Conservation (phyloP, 2,113 vertebrate species). For the Centropus bengalensis region DNA sequence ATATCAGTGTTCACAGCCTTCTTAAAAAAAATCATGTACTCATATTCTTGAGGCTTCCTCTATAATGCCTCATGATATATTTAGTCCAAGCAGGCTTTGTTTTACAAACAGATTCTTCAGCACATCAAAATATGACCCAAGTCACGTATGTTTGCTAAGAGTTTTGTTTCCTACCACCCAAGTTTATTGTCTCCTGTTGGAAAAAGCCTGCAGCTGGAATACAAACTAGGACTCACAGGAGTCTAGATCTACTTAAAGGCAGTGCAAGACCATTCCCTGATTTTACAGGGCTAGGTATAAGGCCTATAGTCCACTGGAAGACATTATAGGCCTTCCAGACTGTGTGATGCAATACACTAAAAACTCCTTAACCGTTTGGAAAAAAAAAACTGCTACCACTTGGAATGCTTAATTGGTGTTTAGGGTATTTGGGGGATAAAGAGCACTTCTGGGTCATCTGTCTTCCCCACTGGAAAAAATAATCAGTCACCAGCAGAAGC, state of each 20-base stretch:
- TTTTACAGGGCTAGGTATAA: neutral
- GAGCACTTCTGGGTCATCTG: too few relatives aligned
- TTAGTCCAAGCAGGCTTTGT: neutral
- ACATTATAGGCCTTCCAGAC: neutral
- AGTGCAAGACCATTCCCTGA: neutral
- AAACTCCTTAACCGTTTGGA: neutral
- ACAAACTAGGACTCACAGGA: neutral
- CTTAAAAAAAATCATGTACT: neutral
- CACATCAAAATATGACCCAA: neutral
- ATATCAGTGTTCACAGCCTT: neutral
- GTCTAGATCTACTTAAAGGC: neutral
- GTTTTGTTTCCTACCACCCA: neutral
- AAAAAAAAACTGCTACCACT: neutral
- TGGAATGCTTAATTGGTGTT: neutral
- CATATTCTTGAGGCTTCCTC: neutral
- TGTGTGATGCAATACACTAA: neutral
- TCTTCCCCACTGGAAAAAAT: neutral
- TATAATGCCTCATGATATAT: neutral
- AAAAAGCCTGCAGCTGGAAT: neutral
- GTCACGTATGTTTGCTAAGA: neutral
- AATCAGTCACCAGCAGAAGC: neutral
- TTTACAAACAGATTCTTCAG: constrained; percentile 2
- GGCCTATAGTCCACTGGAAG: neutral
- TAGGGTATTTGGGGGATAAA: neutral
- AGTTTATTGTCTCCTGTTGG: neutral